Base-by-base conservation (phyloP, 2,888 invertebrate species). In the Eupithecia insigniata region DNA sequence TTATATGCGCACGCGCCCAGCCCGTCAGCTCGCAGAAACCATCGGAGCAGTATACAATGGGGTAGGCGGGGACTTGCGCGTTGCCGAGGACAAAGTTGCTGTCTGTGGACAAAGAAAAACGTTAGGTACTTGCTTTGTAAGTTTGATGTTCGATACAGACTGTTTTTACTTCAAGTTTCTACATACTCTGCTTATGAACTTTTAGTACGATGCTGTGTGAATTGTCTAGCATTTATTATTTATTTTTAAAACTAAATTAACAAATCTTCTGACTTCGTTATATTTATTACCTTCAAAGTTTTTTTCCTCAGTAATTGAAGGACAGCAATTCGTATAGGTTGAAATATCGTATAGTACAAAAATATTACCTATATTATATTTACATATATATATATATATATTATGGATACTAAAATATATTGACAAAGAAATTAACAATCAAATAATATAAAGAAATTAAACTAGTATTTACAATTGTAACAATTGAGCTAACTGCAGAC, bases 41-140 rank as follows among this genome's bases (percentile, higher is more conserved):
- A 95, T 98, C 98, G 75, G 98, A 98, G 95, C 98, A 98, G 95
- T 98, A 98, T 84, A 98, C 98, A 95, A 98, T 98, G 83, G 98
- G 98, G 95, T 98, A 97, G 84, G 96, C 93, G 76, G 97, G 96
- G 84, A 98, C 98, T 94, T 98, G 98, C 81, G 98, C 98, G 95
- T 98, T 98, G 87, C 98, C 98, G 93, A 98, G 95, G 86, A 98
- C 98, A 94, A 98, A 98, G 95, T 98, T 98, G 95, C 98, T 98
- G 93, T 98, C 98, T 98, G 97, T 72, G 74, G 73, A 80, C 77
- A 81, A 83, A 74, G 28, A 64, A 64, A 64, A 70, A 77, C 43
- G 64, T 39, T 46, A 46, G 2, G 5, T 43, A 8, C 8, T 46
- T n/a, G 8, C 46, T 46, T 46, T n/a, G n/a, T n/a, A n/a, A n/a